Conservation (phyloP, 2,113 vertebrate species). For the Chloebia gouldiae region DNA sequence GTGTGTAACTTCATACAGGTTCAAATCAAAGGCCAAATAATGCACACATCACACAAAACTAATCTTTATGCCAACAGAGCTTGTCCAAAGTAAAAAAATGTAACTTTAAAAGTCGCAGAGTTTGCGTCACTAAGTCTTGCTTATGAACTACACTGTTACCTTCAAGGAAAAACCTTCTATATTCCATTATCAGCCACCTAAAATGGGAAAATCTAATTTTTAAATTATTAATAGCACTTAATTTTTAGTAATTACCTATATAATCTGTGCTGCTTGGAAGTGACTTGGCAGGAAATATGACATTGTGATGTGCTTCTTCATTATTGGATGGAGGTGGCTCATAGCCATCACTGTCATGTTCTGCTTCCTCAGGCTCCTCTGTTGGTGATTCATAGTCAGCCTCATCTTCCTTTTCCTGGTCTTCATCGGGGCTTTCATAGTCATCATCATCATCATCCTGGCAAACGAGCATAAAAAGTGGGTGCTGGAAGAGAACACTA, state of each 20-base stretch:
- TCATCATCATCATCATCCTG: slow-evolving; percentile 85
- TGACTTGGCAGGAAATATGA: slow-evolving; percentile 77
- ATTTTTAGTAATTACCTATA: slow-evolving; percentile 75
- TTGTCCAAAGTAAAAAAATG: background rate
- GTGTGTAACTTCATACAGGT: background rate
- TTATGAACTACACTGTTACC: background rate
- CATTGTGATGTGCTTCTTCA: slow-evolving; percentile 70
- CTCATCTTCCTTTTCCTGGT: slow-evolving; percentile 66
- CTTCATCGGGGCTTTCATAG: slow-evolving; percentile 87
- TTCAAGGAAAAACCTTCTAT: background rate
- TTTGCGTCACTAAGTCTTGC: background rate
- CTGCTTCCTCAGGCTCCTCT: slow-evolving; percentile 67
- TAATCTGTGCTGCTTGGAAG: slow-evolving; percentile 81
- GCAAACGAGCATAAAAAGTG: background rate
- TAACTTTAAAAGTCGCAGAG: background rate
- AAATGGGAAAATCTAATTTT: background rate
- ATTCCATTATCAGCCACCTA: background rate
- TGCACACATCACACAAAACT: background rate
- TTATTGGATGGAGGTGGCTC: slow-evolving; percentile 87
- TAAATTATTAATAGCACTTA: background rate
- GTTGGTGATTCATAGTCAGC: slow-evolving; percentile 88
- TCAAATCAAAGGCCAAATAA: background rate
- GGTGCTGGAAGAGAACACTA: background rate
- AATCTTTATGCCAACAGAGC: background rate
- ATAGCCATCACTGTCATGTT: slow-evolving; percentile 77